phyloP scores from a whole-genome alignment of 2,113 vertebrate species.

The Orientallactaga bullata region DNA sequence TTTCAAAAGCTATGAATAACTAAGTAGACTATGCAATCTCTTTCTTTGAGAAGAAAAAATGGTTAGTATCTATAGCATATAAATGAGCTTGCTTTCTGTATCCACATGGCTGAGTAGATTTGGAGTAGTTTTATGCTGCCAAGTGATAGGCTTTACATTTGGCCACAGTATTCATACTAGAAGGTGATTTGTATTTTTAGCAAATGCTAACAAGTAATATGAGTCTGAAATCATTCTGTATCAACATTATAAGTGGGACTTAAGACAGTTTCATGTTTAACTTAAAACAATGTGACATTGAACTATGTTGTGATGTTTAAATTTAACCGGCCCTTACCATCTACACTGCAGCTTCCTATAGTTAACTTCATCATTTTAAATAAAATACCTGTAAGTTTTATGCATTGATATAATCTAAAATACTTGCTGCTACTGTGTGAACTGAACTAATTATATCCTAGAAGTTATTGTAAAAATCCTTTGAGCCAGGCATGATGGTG shows the following conservation, averaged over 20 bases:
- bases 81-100: conserved; percentile 17
- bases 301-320: conserved; percentile 61
- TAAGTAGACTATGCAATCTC: neutral
- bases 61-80: neutral
- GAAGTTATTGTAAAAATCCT: conserved; percentile 77
- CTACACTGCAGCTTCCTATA: conserved; percentile 9
- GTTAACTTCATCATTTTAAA: conserved; percentile 15
- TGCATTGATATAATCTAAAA: conserved; percentile 73
- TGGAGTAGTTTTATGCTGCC: conserved; percentile 3
- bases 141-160: neutral
- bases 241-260: conserved; percentile 32
- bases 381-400: conserved; percentile 44
- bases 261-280: conserved; percentile 56
- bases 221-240: conserved; percentile 55
- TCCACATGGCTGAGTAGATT: neutral
- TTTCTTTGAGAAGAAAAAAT: conserved; percentile 43
- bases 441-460: conserved; percentile 60
- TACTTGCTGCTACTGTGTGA: conserved; percentile 76
- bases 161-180: conserved; percentile 37
- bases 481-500: too few species aligned
- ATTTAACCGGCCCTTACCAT: conserved; percentile 24
- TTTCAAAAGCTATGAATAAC: neutral
- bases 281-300: conserved; percentile 20
- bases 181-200: conserved; percentile 63
- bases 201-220: conserved; percentile 62